Evolutionary conservation across 2,888 invertebrate genomes (phyloP), one percentile per base, ranked within the genome.

Genomic region (Lithophane semibrunnea): DNA sequence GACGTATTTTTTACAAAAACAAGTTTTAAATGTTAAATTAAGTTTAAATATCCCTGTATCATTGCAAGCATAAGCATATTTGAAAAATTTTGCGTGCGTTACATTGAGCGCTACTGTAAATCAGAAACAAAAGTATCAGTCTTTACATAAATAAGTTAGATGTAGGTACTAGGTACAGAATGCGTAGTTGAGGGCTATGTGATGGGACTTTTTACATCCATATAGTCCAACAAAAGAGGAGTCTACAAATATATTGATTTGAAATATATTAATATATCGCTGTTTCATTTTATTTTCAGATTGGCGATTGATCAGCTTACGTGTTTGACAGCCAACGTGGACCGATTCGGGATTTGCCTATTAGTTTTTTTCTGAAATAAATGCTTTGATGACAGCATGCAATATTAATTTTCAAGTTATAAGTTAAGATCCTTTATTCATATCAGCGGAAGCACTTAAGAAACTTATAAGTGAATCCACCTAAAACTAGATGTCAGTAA

Each of bases 301-400:
- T 84, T 2, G 66, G 24, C 47, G 80, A 80, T 18, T 84, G 37
- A 80, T 44, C 21, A 61, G 7, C 18, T 61, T 60, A 54, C 13
- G 21, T 7, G 24, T 8, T 1, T 78, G 52, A 58, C 4, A 58
- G 3, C 4, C 3, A 54, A 37, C 24, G 56, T 12, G 44, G 44
- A 47, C n/a, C 16, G 5, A 44, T 47, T 44, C 24, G 13, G 1
- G 3, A 58, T 52, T 56, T 8, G 18, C 8, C 3, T 47, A 64
- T 0, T 12, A 9, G 3, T 47, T 65, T 69, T 61, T 44, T 66
- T 44, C 37, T 67, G 1, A 63, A 71, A 71, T 84, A 63, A 37
- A 71, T 67, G 56, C 49, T 37, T 77, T 82, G 47, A 74, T 29
- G 10, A 80, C 61, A 12, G 24, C 24, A 42, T 13, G 12, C 21